Evolutionary conservation across 2,113 vertebrate species (phyloP).

Genomic region (Cheilinus undulatus): DNA sequence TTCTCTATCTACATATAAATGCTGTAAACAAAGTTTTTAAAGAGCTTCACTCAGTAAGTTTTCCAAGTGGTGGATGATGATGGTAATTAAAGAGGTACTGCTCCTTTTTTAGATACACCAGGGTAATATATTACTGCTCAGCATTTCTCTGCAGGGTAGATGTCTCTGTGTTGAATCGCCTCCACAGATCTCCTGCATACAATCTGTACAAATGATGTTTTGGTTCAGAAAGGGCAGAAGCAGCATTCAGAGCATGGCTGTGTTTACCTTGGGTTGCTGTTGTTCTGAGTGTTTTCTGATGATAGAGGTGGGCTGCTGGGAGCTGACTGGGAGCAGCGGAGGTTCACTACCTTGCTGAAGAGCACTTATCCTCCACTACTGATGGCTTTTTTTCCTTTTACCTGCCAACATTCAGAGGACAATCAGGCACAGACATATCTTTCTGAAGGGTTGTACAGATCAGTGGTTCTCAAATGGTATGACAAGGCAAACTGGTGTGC

Average conservation of each 20-base stretch:
- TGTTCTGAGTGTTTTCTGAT: neutral
- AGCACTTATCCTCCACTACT: slow-evolving; percentile 2
- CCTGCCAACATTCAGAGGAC: too few relatives aligned
- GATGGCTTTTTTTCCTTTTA: neutral
- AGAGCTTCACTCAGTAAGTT: too few relatives aligned
- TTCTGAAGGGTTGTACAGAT: too few relatives aligned
- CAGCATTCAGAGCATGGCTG: neutral
- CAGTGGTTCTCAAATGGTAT: too few relatives aligned
- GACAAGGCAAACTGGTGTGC: too few relatives aligned
- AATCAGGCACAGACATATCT: neutral
- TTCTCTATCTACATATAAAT: too few relatives aligned
- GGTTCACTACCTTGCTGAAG: slow-evolving; percentile 9
- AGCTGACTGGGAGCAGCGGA: slow-evolving; percentile 21
- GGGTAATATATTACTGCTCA: too few relatives aligned
- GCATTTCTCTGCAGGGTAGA: too few relatives aligned
- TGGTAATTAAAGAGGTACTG: too few relatives aligned
- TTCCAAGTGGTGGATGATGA: too few relatives aligned
- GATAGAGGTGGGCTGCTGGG: slow-evolving; percentile 15
- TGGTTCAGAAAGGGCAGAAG: neutral
- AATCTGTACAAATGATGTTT: neutral
- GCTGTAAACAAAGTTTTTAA: too few relatives aligned
- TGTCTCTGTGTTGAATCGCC: neutral
- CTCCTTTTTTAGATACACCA: too few relatives aligned
- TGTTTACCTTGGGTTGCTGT: neutral
- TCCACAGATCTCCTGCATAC: neutral